Conservation (phyloP, 2,113 vertebrate genomes). For the Xenopus borealis region DNA sequence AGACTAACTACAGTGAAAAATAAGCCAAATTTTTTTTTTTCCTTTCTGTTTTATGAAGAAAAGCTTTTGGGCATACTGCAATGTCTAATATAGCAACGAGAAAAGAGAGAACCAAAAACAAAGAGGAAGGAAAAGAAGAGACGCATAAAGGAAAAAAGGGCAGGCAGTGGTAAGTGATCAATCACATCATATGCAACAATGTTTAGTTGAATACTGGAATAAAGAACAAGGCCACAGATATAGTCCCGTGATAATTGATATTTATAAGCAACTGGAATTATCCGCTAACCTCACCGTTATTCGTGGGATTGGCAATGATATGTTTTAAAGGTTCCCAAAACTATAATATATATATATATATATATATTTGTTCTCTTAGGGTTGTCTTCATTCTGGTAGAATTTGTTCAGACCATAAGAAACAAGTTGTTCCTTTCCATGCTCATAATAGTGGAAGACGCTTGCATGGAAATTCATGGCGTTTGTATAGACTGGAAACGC, state of each 20-base stretch:
- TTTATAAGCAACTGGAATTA: conserved; percentile 64
- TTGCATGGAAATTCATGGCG: conserved; percentile 76
- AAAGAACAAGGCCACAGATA: conserved; percentile 89
- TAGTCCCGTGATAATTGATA: conserved; percentile 64
- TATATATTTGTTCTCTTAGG: conserved; percentile 37
- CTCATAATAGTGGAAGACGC: conserved; percentile 78
- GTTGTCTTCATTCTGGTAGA: conserved; percentile 32
- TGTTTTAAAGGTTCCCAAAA: conserved; percentile 55
- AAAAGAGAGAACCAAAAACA: conserved; percentile 78
- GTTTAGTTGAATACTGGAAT: conserved; percentile 89
- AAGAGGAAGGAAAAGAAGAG: conserved; percentile 59
- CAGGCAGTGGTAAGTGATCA: conserved; percentile 77
- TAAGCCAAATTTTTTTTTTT: conserved; percentile 90
- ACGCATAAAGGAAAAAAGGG: conserved; percentile 71
- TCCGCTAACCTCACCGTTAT: conserved; percentile 64
- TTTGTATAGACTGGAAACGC: conserved; percentile 59
- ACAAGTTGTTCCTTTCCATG: conserved; percentile 67
- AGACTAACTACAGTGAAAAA: conserved; percentile 99
- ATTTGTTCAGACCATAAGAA: conserved; percentile 58
- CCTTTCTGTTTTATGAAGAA: conserved; percentile 93
- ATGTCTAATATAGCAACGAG: conserved; percentile 93
- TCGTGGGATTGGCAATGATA: conserved; percentile 63
- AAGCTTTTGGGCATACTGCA: conserved; percentile 94
- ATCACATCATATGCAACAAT: conserved; percentile 79
- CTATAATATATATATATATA: conserved; percentile 7